Conservation (phyloP, 2,888 invertebrate species). For the Hydriomena furcata region DNA sequence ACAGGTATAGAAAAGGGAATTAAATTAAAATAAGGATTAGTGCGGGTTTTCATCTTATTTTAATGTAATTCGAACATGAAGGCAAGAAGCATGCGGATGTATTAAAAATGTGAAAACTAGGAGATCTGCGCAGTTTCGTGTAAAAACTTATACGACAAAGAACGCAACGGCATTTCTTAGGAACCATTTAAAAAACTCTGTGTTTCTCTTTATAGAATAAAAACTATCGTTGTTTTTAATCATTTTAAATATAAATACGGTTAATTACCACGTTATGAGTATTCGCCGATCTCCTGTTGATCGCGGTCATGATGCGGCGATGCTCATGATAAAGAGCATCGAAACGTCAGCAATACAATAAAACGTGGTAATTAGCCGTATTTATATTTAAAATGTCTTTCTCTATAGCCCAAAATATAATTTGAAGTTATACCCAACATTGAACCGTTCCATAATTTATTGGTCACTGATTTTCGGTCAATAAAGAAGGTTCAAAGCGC, state of each 20-base stretch:
- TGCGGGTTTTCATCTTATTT: conserved; percentile 67
- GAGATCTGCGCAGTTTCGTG: conserved; percentile 64
- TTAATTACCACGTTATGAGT: too few relatives aligned
- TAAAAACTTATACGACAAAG: conserved; percentile 6
- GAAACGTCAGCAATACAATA: too few relatives aligned
- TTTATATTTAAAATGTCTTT: too few relatives aligned
- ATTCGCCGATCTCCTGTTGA: too few relatives aligned
- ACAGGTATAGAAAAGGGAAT: conserved; percentile 88
- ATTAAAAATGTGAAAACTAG: conserved; percentile 49
- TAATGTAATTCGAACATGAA: conserved; percentile 78
- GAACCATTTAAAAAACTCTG: conserved; percentile 2
- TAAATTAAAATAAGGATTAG: conserved; percentile 78
- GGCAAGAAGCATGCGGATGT: conserved; percentile 88
- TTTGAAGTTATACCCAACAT: not conserved
- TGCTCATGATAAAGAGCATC: too few relatives aligned
- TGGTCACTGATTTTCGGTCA: conserved; percentile 10
- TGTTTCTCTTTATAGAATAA: too few relatives aligned
- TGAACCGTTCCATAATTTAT: conserved; percentile 6
- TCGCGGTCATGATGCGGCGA: too few relatives aligned
- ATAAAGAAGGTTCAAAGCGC: conserved; percentile 14
- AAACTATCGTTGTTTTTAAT: too few relatives aligned
- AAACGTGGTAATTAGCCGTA: too few relatives aligned
- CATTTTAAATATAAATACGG: too few relatives aligned
- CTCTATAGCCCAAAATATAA: not conserved
- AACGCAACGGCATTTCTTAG: not conserved